Percentiles rank a stretch among this genome's conserved stretches.
phyloP scores from a whole-genome alignment of 2,888 invertebrate species.

The Drosophila tanythrix region DNA sequence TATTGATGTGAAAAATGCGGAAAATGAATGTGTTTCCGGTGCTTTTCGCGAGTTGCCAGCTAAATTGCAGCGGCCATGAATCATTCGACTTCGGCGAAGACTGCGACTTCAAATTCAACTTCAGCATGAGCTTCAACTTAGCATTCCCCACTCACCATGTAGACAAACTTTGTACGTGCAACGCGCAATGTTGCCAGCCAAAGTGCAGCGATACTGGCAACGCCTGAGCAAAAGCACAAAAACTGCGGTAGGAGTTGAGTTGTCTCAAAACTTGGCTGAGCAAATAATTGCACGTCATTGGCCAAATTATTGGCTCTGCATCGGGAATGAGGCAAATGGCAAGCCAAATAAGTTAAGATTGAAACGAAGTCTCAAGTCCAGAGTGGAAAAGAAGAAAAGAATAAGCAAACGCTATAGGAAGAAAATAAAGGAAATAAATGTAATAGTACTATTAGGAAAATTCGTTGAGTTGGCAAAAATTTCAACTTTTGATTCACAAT shows the following conservation, averaged over 20 bases:
- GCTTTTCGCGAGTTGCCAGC: slow-evolving; percentile 78
- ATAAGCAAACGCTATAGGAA: background rate
- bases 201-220: slow-evolving; percentile 20
- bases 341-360: slow-evolving; percentile 12
- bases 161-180: slow-evolving; percentile 78
- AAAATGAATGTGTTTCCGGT: slow-evolving; percentile 78
- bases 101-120: slow-evolving; percentile 18
- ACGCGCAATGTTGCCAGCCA: slow-evolving; percentile 45
- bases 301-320: slow-evolving; percentile 69
- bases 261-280: slow-evolving; percentile 62
- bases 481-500: background rate
- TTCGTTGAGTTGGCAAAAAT: slow-evolving; percentile 18
- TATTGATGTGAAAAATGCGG: slow-evolving; percentile 78
- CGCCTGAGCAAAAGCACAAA: background rate
- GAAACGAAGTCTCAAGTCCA: background rate
- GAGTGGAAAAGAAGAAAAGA: background rate
- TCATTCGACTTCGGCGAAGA: slow-evolving; percentile 57
- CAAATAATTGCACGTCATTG: slow-evolving; percentile 78
- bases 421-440: background rate
- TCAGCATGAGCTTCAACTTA: slow-evolving; percentile 21
- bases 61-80: slow-evolving; percentile 74
- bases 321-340: slow-evolving; percentile 12
- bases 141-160: slow-evolving; percentile 53
- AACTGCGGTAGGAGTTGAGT: slow-evolving; percentile 4
- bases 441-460: background rate